Percentiles rank a stretch among this genome's conserved stretches.
Evolutionary conservation across 2,113 vertebrate species (phyloP).

Genomic region (Sarotherodon lohbergeri): DNA sequence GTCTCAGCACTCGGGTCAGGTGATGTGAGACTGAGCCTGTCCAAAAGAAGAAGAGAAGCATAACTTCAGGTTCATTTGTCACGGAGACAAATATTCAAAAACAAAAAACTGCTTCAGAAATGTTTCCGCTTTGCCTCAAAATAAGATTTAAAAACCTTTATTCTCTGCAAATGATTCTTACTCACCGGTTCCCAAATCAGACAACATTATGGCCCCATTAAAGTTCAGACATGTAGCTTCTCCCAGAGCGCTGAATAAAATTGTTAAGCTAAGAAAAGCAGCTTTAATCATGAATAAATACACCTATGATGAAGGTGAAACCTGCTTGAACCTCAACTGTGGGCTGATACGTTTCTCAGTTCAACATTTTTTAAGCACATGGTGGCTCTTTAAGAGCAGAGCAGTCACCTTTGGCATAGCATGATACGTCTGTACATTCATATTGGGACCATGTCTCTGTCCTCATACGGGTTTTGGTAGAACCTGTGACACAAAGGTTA

Average conservation of each 20-base stretch:
- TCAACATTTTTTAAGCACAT: background rate
- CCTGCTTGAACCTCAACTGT: background rate
- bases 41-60: background rate
- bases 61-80: background rate
- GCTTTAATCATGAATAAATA: background rate
- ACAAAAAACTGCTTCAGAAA: background rate
- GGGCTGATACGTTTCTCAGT: background rate
- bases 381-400: background rate
- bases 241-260: background rate
- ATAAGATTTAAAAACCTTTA: background rate
- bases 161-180: background rate
- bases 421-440: background rate
- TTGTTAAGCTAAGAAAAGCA: background rate
- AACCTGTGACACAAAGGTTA: background rate
- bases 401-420: background rate
- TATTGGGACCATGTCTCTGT: background rate
- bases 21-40: background rate
- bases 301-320: background rate
- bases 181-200: background rate
- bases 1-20: background rate
- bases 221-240: background rate
- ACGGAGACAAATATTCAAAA: background rate
- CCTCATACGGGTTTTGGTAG: background rate
- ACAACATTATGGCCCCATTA: fast-evolving
- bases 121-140: background rate